These are phyloP conservation scores for Mixornis gularis DNA, from an alignment of 2,113 vertebrate genomes.

Conservation along the genomic window DNA sequence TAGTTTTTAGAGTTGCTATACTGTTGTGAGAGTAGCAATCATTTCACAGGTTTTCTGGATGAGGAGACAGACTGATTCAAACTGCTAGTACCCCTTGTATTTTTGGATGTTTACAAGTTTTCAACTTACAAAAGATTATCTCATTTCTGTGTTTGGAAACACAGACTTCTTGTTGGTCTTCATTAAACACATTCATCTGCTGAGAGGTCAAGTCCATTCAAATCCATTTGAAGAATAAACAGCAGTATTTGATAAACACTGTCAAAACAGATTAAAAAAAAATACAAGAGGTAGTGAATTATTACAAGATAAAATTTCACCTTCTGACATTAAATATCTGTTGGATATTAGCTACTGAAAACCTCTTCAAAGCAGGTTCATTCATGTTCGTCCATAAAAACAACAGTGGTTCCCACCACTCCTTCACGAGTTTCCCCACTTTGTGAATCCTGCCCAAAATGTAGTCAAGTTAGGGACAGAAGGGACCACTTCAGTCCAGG, in stretches of 20 bases:
- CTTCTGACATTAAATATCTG: background rate
- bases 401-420: background rate
- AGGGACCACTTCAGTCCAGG: background rate
- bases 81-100: background rate
- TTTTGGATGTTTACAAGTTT: background rate
- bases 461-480: background rate
- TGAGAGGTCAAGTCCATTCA: background rate
- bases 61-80: background rate
- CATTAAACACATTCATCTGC: background rate
- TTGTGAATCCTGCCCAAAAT: background rate
- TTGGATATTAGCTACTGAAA: background rate
- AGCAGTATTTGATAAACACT: background rate
- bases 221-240: background rate
- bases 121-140: background rate
- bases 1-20: background rate
- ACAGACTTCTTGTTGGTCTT: background rate
- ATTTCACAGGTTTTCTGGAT: background rate
- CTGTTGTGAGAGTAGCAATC: background rate
- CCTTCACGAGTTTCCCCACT: background rate
- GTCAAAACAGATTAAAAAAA: background rate
- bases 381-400: background rate
- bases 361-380: background rate
- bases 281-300: background rate
- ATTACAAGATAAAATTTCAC: background rate
- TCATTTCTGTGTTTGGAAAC: background rate